Evolutionary conservation across 2,113 vertebrate species (phyloP).

Genomic region (Hippocampus comes): DNA sequence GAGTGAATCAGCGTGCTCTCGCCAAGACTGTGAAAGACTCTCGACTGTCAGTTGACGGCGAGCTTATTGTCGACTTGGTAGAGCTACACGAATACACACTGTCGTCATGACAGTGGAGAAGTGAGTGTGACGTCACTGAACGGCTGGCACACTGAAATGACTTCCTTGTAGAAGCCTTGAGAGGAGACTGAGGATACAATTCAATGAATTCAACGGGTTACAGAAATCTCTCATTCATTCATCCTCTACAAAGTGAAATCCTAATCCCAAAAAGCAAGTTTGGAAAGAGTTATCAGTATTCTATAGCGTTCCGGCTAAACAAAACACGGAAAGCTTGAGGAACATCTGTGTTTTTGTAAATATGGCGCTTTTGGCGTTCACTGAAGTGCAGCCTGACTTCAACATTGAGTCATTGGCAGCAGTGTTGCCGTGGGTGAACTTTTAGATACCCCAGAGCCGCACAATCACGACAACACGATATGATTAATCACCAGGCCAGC

Average conservation of each 20-base stretch:
- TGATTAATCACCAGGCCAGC: constrained; percentile 31
- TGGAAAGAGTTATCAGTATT: neutral
- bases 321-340: neutral
- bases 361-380: neutral
- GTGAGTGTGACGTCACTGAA: neutral
- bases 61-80: constrained; percentile 14
- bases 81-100: constrained; percentile 32
- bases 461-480: neutral
- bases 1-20: constrained; percentile 18
- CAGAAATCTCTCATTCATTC: neutral
- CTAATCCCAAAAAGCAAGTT: neutral
- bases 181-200: neutral
- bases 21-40: constrained; percentile 9
- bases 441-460: constrained; percentile 46
- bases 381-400: neutral
- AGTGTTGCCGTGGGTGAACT: constrained; percentile 36
- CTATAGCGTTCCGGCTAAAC: constrained; percentile 5
- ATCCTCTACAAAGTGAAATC: constrained; percentile 13
- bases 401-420: neutral
- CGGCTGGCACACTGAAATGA: neutral
- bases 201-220: neutral
- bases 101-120: constrained; percentile 16
- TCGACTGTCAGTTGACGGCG: neutral
- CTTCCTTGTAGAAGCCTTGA: neutral
- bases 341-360: neutral